Base-by-base conservation (phyloP, 2,888 invertebrate species). In the Dromius quadrimaculatus region DNA sequence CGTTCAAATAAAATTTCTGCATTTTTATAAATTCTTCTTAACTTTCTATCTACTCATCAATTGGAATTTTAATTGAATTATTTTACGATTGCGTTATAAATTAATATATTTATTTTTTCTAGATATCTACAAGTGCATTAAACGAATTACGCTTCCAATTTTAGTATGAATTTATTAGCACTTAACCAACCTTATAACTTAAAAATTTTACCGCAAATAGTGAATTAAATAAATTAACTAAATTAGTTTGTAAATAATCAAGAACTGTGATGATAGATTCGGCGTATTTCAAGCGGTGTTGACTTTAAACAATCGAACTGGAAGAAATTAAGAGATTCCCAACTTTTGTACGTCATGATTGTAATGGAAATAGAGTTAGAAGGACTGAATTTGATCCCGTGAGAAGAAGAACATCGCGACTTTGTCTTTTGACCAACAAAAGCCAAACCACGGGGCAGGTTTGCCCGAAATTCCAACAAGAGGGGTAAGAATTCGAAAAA, bases 391-490 rank as follows among this genome's bases (percentile, higher is more conserved):
- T 19, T 50, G 36, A 22, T 13, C n/a, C 68, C 20, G 43, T 68
- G 41, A 68, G 32, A 59, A 20, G 38, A 1, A 36, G 43, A 17
- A 59, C 28, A 1, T 19, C 57, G 8, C 13, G 59, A 22, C 54
- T 66, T 3, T 66, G 66, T 22, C 68, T 45, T 6, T 43, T 68
- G 45, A 45, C 68, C 17, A n/a, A 28, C 9, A 68, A 59, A 59
- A 32, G 43, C 68, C 34, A 65, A 81, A 81, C 76, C 76, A 83
- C 83, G 83, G 83, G 83, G 81, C 83, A 83, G 73, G 77, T 82
- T 73, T 83, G 83, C 80, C 83, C 83, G 70, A 82, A 81, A 77
- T 82, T 83, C 74, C 82, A 82, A 75, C 80, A 79, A 74, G 79
- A 78, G 76, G 78, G 78, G 83, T 82, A 76, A 79, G 82, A 79